phyloP scores from a whole-genome alignment of 2,113 vertebrate genomes.

The Petrocephalus zakoni region DNA sequence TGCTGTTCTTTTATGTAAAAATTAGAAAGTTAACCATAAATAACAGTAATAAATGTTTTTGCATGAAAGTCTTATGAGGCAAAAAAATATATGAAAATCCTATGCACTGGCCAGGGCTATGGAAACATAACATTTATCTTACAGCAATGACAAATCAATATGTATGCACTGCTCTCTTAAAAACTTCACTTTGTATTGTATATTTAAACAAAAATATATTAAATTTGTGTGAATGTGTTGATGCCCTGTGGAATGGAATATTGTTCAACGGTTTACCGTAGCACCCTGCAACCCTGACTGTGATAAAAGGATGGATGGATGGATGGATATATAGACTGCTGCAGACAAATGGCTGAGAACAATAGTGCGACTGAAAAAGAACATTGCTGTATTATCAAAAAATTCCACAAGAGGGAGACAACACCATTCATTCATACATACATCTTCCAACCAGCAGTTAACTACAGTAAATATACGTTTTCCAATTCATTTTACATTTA shows the following conservation, averaged over 20 bases:
- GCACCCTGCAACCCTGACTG: background rate
- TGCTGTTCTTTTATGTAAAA: background rate
- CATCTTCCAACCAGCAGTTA: background rate
- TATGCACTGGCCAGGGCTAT: background rate
- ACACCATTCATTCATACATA: background rate
- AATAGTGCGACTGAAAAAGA: background rate
- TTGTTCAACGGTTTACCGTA: background rate
- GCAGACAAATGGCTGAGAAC: background rate
- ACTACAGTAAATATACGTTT: background rate
- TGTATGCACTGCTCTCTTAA: background rate
- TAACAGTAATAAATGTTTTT: background rate
- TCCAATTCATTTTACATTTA: background rate
- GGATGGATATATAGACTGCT: background rate
- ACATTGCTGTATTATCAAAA: background rate
- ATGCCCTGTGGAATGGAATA: background rate
- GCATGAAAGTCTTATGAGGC: background rate
- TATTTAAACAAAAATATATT: background rate
- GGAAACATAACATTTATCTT: background rate
- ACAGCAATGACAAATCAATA: background rate
- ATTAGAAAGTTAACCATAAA: background rate
- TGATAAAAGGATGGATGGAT: background rate
- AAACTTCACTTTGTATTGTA: background rate
- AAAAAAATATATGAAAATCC: background rate
- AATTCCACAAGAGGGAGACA: conserved; percentile 12
- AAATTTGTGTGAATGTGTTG: background rate